Percentiles rank a stretch among this genome's conserved stretches.
These are phyloP conservation scores for Stichopus chloronotus DNA, from an alignment of 35 echinoderm and acorn worm species.

Conservation along the genomic window DNA sequence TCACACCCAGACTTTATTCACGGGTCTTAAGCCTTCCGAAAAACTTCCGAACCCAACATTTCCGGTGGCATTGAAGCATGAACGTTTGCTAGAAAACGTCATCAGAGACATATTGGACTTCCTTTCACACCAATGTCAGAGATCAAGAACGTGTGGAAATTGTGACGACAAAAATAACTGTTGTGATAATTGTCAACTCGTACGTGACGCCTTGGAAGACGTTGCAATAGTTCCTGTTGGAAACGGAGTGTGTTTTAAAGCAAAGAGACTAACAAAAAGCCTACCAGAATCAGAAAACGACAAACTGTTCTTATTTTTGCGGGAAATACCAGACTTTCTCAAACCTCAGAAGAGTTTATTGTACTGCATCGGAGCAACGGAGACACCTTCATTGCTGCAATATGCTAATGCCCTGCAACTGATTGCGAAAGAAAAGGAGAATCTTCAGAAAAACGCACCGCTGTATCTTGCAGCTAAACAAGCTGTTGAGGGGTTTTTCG, in stretches of 20 bases:
- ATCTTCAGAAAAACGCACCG: not conserved
- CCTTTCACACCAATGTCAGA: not conserved
- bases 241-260: not conserved
- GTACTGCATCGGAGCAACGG: constrained; percentile 20
- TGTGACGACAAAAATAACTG: not conserved
- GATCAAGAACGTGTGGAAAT: not conserved
- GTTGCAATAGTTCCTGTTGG: constrained; percentile 2
- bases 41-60: not conserved
- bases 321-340: not conserved
- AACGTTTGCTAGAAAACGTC: not conserved
- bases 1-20: not conserved
- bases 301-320: constrained; percentile 3
- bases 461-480: not conserved
- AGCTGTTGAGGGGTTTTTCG: constrained; percentile 29
- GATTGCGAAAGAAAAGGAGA: not conserved
- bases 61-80: not conserved
- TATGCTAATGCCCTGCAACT: constrained; percentile 27
- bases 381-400: constrained; percentile 12
- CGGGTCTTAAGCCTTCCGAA: not conserved
- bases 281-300: constrained; percentile 9
- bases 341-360: not conserved
- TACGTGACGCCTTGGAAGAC: not conserved
- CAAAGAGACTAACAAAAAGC: constrained; percentile 15
- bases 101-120: not conserved
- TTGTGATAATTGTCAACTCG: not conserved